Conservation (phyloP, 2,113 vertebrate species). For the Malurus cyaneus region DNA sequence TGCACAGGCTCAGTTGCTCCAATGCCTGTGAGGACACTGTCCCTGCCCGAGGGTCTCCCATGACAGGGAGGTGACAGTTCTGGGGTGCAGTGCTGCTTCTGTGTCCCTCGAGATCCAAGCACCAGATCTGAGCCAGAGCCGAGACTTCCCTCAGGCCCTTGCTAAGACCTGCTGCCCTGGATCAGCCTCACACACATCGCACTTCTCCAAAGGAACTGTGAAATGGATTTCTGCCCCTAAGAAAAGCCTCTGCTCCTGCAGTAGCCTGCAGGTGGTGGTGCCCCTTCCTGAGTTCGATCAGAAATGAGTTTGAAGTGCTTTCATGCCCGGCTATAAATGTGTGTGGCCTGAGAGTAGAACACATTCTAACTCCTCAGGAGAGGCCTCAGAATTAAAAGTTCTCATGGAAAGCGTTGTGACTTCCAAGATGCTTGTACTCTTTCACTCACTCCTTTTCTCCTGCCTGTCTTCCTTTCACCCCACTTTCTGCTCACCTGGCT, state of each 20-base stretch:
- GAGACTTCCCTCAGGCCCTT: not conserved
- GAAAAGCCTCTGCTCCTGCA: not conserved
- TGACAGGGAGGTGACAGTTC: not conserved
- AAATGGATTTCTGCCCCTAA: not conserved
- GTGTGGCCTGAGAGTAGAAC: not conserved
- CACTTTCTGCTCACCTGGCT: not conserved
- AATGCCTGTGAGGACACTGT: too few species aligned
- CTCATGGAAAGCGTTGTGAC: not conserved
- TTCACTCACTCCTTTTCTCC: not conserved
- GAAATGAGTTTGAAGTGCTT: not conserved
- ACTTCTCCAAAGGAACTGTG: rapidly evolving
- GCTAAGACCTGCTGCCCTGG: not conserved
- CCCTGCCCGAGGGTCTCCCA: not conserved
- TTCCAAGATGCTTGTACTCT: not conserved
- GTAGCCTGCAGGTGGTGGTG: rapidly evolving
- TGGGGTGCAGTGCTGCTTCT: not conserved
- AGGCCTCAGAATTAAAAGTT: not conserved
- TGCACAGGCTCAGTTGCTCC: not conserved
- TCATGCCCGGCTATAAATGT: not conserved
- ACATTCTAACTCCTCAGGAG: not conserved
- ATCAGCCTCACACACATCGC: not conserved
- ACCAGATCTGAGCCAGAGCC: not conserved
- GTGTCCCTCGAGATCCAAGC: not conserved
- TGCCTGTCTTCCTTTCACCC: not conserved
- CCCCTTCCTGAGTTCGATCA: not conserved